phyloP scores from a whole-genome alignment of 2,888 invertebrate genomes.

The Brachyopa scutellaris region DNA sequence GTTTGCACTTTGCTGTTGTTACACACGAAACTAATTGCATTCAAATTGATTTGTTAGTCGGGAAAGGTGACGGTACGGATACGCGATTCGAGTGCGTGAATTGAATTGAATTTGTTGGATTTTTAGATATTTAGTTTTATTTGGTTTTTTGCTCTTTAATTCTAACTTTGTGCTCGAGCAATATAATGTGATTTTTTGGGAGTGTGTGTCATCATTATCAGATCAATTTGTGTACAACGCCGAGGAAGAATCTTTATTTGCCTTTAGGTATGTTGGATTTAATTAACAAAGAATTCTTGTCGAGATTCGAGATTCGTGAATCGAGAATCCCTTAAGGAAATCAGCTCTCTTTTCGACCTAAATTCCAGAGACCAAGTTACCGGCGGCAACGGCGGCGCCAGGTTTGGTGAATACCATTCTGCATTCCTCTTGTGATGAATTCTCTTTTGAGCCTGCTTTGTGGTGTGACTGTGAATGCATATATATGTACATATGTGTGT shows the following conservation, averaged over 20 bases:
- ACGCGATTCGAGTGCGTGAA: conserved; percentile 65
- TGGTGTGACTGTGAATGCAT: conserved; percentile 52
- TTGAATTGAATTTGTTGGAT: conserved; percentile 36
- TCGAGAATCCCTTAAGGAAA: conserved; percentile 57
- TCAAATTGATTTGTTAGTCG: conserved; percentile 72
- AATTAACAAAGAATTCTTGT: conserved; percentile 42
- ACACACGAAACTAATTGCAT: conserved; percentile 63
- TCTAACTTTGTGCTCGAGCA: conserved; percentile 14
- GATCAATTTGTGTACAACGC: conserved; percentile 68
- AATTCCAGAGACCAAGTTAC: conserved; percentile 67
- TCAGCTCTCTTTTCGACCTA: conserved; percentile 64
- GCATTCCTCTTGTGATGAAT: conserved; percentile 67
- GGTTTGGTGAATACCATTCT: conserved; percentile 68
- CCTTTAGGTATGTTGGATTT: conserved; percentile 62
- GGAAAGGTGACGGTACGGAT: conserved; percentile 62
- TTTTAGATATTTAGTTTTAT: conserved; percentile 5
- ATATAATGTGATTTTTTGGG: conserved; percentile 63
- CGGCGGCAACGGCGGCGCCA: conserved; percentile 62
- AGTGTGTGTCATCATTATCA: conserved; percentile 61
- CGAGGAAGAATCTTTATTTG: conserved; percentile 62
- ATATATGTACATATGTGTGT: conserved; percentile 46
- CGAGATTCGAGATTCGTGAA: not conserved
- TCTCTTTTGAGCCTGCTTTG: conserved; percentile 63
- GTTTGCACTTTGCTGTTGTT: conserved; percentile 59
- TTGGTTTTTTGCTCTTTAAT: conserved; percentile 8